phyloP scores from a whole-genome alignment of 2,113 vertebrate species.

The Prinia subflava region DNA sequence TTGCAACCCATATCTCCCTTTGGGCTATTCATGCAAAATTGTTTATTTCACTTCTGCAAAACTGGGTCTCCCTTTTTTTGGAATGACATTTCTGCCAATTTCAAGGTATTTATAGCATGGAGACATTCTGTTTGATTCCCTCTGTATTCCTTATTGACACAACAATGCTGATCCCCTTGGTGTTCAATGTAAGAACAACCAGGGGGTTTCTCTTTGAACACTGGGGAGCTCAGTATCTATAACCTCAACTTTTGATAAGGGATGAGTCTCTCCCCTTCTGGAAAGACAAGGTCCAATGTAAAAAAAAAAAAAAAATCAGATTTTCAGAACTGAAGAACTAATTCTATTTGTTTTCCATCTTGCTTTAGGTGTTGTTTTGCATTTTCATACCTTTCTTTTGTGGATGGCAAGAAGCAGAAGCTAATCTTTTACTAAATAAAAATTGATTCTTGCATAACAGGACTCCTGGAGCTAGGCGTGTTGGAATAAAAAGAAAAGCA shows the following conservation, averaged over 20 bases:
- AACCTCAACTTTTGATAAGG: neutral
- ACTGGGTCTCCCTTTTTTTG: neutral
- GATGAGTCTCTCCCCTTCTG: neutral
- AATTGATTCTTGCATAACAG: neutral
- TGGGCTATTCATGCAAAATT: neutral
- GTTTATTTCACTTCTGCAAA: neutral
- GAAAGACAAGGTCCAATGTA: neutral
- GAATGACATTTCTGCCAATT: constrained; percentile 1
- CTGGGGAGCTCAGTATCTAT: neutral
- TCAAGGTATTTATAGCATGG: constrained; percentile 20
- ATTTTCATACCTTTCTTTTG: neutral
- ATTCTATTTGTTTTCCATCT: neutral
- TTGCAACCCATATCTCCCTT: constrained; percentile 5
- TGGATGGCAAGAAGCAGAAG: neutral
- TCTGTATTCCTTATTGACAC: neutral
- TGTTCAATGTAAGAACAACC: neutral
- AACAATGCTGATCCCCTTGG: neutral
- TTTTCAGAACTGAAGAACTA: neutral
- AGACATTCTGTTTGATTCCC: neutral
- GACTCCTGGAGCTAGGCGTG: neutral
- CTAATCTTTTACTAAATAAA: neutral
- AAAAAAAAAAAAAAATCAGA: neutral
- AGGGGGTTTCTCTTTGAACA: neutral
- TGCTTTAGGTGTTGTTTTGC: neutral
- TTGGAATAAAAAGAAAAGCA: neutral